Percentiles rank a stretch among this genome's conserved stretches.
These are phyloP conservation scores for Drosophila cracens DNA, from an alignment of 2,888 invertebrate genomes.

Conservation along the genomic window DNA sequence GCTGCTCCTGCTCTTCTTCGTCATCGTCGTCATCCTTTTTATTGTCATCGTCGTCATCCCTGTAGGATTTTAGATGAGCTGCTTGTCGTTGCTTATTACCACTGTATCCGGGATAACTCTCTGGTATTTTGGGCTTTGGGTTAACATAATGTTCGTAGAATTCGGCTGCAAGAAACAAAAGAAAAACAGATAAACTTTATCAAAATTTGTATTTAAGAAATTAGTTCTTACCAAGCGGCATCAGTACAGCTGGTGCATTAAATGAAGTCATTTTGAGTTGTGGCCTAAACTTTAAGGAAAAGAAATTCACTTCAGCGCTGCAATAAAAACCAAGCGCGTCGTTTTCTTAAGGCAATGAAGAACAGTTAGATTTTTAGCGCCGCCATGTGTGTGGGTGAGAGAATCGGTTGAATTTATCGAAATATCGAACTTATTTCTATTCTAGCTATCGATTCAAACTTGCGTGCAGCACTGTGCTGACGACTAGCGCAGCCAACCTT, in stretches of 20 bases:
- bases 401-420: neutral
- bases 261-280: conserved; percentile 20
- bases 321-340: neutral
- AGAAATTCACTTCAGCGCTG: neutral
- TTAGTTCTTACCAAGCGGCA: conserved; percentile 33
- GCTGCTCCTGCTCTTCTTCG: neutral
- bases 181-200: neutral
- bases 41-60: conserved; percentile 16
- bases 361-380: conserved; percentile 46
- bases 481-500: conserved; percentile 35
- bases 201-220: neutral
- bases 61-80: conserved; percentile 51
- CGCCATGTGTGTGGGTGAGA: neutral
- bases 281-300: neutral
- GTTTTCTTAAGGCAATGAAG: neutral
- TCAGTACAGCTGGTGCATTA: neutral
- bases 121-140: conserved; percentile 48
- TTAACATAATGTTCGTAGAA: conserved; percentile 41
- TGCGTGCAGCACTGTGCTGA: neutral
- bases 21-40: conserved; percentile 34
- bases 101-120: conserved; percentile 6
- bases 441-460: neutral
- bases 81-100: conserved; percentile 36
- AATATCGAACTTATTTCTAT: neutral
- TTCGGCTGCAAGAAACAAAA: conserved; percentile 37